These are phyloP conservation scores for Drosophila meridiana DNA, from an alignment of 2,888 invertebrate species.

Conservation along the genomic window DNA sequence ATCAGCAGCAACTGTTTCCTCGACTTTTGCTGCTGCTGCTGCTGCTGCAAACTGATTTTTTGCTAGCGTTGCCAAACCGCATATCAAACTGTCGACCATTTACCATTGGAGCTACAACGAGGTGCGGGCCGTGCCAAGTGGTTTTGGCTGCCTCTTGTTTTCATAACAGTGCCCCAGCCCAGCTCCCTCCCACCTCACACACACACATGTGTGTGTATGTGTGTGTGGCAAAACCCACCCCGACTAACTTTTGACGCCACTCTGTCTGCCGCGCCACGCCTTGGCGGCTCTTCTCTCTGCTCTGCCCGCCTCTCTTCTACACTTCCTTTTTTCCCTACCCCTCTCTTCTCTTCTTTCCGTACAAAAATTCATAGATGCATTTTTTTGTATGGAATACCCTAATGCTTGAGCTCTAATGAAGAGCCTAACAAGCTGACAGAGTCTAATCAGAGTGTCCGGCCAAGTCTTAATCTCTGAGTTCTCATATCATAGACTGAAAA, in stretches of 20 bases:
- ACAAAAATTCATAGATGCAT: conserved; percentile 73
- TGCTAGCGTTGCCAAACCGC: conserved; percentile 78
- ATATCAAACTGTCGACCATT: conserved; percentile 80
- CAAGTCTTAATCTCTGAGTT: neutral
- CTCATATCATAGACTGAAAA: neutral
- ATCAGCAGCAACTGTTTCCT: conserved; percentile 64
- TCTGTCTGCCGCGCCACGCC: conserved; percentile 78
- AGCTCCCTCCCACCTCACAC: neutral
- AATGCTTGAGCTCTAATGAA: neutral
- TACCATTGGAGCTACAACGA: conserved; percentile 69
- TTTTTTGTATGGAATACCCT: conserved; percentile 60
- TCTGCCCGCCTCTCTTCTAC: neutral
- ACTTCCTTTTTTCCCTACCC: neutral
- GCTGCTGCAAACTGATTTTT: conserved; percentile 69
- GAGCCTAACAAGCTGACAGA: neutral
- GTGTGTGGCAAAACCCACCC: conserved; percentile 8
- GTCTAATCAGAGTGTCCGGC: neutral
- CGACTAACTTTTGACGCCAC: conserved; percentile 72
- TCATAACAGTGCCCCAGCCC: conserved; percentile 61
- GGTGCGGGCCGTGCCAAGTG: conserved; percentile 77
- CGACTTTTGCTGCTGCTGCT: conserved; percentile 11
- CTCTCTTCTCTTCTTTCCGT: conserved; percentile 38
- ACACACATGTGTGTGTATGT: conserved; percentile 10
- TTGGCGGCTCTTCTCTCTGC: conserved; percentile 57
- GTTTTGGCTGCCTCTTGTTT: conserved; percentile 79